A percentile compares a stretch with the other conserved stretches of the same genome.
Conservation (phyloP, 2,888 invertebrate species). For the Tipula vernalis region DNA sequence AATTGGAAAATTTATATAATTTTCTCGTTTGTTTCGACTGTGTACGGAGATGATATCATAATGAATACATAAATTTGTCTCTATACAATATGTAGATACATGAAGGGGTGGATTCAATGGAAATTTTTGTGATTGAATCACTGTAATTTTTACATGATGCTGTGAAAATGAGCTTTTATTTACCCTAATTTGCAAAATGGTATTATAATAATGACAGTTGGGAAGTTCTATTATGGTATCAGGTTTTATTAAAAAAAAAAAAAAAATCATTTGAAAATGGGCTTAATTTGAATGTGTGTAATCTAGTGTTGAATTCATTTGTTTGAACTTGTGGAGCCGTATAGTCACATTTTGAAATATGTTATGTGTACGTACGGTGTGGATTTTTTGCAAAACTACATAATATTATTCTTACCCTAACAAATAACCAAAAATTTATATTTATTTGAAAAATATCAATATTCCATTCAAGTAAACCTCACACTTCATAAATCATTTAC, state of each 20-base stretch:
- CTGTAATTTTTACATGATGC: background rate
- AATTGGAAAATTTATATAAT: background rate
- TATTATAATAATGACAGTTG: background rate
- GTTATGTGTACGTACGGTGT: too few species aligned
- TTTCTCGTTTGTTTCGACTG: background rate
- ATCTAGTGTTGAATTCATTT: background rate
- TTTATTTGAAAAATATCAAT: background rate
- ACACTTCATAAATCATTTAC: background rate
- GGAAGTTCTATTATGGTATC: background rate
- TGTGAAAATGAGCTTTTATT: background rate
- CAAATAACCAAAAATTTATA: background rate
- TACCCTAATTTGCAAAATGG: background rate
- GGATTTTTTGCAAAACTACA: too few species aligned
- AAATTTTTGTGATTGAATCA: background rate
- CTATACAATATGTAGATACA: background rate
- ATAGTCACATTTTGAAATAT: background rate
- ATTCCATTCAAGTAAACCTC: background rate
- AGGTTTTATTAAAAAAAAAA: background rate
- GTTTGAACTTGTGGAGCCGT: background rate
- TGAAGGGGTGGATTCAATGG: background rate
- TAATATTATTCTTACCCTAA: too few species aligned
- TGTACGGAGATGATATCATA: background rate
- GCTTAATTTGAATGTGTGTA: background rate
- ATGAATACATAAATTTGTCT: background rate
- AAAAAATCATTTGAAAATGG: background rate